Conservation (phyloP, 2,797 vertebrate species). For the Valencia hispanica region DNA sequence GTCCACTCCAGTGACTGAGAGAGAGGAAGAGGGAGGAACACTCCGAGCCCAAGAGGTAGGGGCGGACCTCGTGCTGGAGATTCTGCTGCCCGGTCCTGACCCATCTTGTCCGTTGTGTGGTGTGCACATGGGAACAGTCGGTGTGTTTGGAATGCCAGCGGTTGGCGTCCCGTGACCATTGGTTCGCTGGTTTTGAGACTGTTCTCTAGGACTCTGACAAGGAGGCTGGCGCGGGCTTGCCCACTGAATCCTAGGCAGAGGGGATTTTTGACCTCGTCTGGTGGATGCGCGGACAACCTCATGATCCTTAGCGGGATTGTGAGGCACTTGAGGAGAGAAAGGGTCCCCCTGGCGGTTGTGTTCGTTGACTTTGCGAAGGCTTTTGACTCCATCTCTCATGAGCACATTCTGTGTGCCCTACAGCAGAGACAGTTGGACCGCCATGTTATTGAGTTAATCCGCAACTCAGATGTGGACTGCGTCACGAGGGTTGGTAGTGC, state of each 20-base stretch:
- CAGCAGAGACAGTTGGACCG: rapidly evolving
- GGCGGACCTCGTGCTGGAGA: neutral
- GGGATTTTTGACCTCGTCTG: neutral
- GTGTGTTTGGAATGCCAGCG: neutral
- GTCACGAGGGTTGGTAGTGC: neutral
- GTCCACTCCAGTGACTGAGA: no score
- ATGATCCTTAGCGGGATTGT: neutral
- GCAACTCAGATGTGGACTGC: neutral
- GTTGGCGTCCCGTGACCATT: neutral
- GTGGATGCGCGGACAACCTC: neutral
- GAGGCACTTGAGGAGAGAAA: neutral
- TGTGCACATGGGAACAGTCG: neutral
- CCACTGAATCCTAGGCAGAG: neutral
- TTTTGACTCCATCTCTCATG: neutral
- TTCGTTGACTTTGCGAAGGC: neutral
- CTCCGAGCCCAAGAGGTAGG: neutral
- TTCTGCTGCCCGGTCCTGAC: neutral
- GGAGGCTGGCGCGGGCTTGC: neutral
- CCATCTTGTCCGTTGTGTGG: neutral
- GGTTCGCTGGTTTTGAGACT: neutral
- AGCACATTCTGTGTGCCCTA: neutral
- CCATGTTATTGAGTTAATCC: neutral
- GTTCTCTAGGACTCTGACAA: neutral
- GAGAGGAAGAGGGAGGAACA: no score
- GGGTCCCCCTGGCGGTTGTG: neutral